Conservation (phyloP, 2,888 invertebrate species). For the Pseudanteris insignis region DNA sequence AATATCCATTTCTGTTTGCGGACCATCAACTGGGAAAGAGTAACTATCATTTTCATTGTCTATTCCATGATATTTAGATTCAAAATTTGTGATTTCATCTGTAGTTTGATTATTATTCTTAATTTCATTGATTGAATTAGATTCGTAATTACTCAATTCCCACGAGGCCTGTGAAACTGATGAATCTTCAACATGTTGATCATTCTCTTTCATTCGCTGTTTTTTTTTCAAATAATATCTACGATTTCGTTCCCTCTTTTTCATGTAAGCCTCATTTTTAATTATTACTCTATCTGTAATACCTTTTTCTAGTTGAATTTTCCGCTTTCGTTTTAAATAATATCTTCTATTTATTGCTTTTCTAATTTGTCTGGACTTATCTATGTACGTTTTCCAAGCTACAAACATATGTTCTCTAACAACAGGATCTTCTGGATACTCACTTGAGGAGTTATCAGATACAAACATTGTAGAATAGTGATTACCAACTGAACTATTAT, state of each 20-base stretch:
- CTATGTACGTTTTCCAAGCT: slow-evolving; percentile 9
- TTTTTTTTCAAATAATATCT: slow-evolving; percentile 32
- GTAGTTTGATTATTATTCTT: background rate
- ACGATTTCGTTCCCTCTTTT: slow-evolving; percentile 16
- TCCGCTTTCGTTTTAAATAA: slow-evolving; percentile 25
- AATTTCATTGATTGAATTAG: slow-evolving; percentile 1
- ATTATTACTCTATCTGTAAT: slow-evolving; percentile 18
- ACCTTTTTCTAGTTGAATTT: slow-evolving; percentile 19
- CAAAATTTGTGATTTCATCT: background rate
- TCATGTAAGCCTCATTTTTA: slow-evolving; percentile 30
- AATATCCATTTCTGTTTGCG: background rate
- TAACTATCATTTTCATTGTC: slow-evolving; percentile 2
- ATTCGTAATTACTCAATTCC: slow-evolving; percentile 2
- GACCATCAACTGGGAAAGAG: background rate
- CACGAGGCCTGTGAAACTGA: slow-evolving; percentile 12
- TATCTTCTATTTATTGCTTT: slow-evolving; percentile 28
- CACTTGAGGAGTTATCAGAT: background rate
- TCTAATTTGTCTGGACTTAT: slow-evolving; percentile 8
- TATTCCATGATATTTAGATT: background rate
- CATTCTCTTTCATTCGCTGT: background rate
- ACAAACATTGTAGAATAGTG: background rate
- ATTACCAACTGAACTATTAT: background rate
- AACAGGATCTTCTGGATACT: background rate
- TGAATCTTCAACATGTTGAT: slow-evolving; percentile 13
- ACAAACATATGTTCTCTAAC: background rate